Evolutionary conservation across 2,113 vertebrate genomes (phyloP).

Genomic region (Cyanoderma ruficeps): DNA sequence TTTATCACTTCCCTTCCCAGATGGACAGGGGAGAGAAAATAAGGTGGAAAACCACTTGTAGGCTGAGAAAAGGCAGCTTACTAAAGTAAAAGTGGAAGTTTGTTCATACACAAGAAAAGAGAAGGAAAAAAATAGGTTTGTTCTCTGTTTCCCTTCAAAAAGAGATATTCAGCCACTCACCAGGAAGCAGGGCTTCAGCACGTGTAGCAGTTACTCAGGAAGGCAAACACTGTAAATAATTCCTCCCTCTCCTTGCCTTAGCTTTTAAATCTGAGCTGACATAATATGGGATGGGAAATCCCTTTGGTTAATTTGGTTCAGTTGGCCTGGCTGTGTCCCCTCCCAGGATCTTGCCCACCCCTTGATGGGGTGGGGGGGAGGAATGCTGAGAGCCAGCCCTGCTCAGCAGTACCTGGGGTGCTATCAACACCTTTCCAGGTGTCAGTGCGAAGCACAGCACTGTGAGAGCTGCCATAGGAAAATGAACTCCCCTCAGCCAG

Average conservation of each 20-base stretch:
- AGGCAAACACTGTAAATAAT: not conserved
- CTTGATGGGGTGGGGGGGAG: no score
- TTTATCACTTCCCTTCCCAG: not conserved
- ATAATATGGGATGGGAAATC: not conserved
- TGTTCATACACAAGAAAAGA: not conserved
- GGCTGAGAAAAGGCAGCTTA: not conserved
- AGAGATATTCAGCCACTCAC: not conserved
- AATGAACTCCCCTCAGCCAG: not conserved
- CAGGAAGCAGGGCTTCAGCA: not conserved
- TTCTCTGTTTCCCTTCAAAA: not conserved
- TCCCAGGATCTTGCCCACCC: not conserved
- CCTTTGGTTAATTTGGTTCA: not conserved
- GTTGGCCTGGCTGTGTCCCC: not conserved
- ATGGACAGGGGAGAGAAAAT: not conserved
- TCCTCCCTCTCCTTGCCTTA: not conserved
- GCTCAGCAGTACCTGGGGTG: not conserved
- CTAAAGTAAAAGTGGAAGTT: not conserved
- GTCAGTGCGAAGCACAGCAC: not conserved
- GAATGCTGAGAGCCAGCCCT: not conserved
- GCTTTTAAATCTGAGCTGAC: not conserved
- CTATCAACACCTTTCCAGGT: not conserved
- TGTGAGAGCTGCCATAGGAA: not conserved
- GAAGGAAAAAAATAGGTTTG: not conserved
- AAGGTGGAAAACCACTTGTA: not conserved
- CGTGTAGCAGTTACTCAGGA: fast-evolving